Evolutionary conservation across 2,797 vertebrate species (phyloP).

Genomic region (Neosilurus mollespiculum): DNA sequence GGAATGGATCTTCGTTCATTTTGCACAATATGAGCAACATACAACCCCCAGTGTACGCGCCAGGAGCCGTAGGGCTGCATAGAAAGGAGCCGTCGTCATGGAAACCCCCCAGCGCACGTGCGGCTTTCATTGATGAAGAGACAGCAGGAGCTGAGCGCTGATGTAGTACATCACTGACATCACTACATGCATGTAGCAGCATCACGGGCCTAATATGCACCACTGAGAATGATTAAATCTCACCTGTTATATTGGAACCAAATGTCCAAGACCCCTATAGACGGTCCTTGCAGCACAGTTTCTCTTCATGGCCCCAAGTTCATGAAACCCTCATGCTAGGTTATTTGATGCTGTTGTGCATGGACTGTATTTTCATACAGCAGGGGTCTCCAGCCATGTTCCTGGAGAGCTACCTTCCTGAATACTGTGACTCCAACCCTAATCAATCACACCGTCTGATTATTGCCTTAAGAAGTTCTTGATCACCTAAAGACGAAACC

Average conservation of each 20-base stretch:
- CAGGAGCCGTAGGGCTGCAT: slow-evolving; percentile 59
- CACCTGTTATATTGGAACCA: not conserved
- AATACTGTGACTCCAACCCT: too few relatives aligned
- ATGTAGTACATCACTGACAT: not conserved
- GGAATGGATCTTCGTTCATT: not conserved
- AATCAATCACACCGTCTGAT: too few relatives aligned
- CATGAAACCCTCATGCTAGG: not conserved
- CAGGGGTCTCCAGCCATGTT: too few relatives aligned
- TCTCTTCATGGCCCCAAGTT: not conserved
- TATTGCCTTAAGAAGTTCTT: too few relatives aligned
- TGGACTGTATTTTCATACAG: not conserved
- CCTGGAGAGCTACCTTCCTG: too few relatives aligned
- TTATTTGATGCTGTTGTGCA: not conserved
- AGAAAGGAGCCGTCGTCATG: slow-evolving; percentile 62
- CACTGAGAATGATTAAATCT: not conserved
- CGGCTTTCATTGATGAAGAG: slow-evolving; percentile 30
- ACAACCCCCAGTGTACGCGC: slow-evolving; percentile 2
- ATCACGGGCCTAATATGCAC: not conserved
- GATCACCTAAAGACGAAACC: too few relatives aligned
- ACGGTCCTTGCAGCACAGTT: not conserved
- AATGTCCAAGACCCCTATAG: not conserved
- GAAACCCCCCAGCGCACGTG: slow-evolving; percentile 61
- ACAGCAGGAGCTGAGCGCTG: not conserved
- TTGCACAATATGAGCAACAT: too few relatives aligned
- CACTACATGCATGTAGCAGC: not conserved